A percentile compares a stretch with the other conserved stretches of the same genome.
These are phyloP conservation scores for Aphelocoma californica DNA, from an alignment of 2,797 vertebrate species.

Conservation along the genomic window DNA sequence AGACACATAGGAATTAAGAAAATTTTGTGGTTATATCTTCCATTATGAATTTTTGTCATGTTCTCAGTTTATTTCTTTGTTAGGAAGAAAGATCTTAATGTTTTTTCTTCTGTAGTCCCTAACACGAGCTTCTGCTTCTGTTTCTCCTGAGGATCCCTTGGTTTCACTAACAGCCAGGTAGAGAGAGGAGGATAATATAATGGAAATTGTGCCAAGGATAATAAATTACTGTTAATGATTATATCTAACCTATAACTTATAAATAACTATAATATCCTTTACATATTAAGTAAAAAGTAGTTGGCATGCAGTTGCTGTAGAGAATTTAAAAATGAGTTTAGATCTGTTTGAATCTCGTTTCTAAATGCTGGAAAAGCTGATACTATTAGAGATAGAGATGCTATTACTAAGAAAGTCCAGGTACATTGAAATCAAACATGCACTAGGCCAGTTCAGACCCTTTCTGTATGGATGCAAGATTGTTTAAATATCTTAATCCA, in stretches of 20 bases:
- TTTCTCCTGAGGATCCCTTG: neutral
- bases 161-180: neutral
- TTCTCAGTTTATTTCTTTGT: neutral
- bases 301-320: neutral
- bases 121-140: neutral
- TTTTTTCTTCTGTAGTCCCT: neutral
- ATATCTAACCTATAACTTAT: neutral
- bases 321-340: neutral
- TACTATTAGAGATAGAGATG: neutral
- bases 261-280: neutral
- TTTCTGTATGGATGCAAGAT: neutral
- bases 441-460: neutral
- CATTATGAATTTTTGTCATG: neutral
- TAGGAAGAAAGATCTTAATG: neutral
- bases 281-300: neutral
- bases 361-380: neutral
- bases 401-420: neutral
- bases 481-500: conserved; percentile 24
- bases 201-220: neutral
- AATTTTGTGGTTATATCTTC: neutral
- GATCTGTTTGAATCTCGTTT: neutral
- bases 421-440: neutral
- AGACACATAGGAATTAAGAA: neutral
- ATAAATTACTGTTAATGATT: neutral
- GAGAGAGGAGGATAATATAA: neutral